These are phyloP conservation scores for Diachasmimorpha longicaudata DNA, from an alignment of 1,140 invertebrate species.

Conservation along the genomic window DNA sequence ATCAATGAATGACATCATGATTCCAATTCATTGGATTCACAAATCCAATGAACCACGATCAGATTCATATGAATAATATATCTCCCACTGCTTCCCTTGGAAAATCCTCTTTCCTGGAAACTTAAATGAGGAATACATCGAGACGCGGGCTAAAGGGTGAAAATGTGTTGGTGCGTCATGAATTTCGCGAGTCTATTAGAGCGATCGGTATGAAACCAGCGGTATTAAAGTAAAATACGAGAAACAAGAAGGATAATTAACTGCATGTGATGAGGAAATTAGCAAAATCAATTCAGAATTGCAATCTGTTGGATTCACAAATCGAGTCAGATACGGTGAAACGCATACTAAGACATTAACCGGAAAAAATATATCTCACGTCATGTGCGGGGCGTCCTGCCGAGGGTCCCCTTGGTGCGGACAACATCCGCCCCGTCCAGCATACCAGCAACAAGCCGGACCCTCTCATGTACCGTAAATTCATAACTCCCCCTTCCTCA, in stretches of 20 bases:
- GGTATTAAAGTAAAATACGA: no score
- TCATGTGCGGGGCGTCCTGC: neutral
- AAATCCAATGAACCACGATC: no score
- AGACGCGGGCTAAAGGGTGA: no score
- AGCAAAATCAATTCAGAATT: constrained; percentile 6
- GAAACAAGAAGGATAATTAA: neutral
- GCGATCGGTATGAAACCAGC: no score
- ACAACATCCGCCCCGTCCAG: constrained; percentile 12
- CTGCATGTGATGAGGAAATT: neutral
- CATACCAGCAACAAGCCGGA: constrained; percentile 23
- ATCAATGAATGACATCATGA: constrained; percentile 7
- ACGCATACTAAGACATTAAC: neutral
- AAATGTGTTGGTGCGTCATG: no score
- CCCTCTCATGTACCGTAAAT: constrained; percentile 18
- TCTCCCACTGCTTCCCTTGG: no score
- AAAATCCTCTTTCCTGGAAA: no score
- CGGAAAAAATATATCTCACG: constrained; percentile 26
- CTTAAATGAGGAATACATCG: no score
- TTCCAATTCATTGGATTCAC: no score
- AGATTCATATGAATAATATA: no score
- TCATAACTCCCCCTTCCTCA: constrained; percentile 2
- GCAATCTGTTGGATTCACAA: no score
- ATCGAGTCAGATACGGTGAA: neutral
- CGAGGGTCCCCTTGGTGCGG: neutral
- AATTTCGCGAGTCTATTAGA: no score